Conservation (phyloP, 2,888 invertebrate species). For the Drosophila diplacantha region DNA sequence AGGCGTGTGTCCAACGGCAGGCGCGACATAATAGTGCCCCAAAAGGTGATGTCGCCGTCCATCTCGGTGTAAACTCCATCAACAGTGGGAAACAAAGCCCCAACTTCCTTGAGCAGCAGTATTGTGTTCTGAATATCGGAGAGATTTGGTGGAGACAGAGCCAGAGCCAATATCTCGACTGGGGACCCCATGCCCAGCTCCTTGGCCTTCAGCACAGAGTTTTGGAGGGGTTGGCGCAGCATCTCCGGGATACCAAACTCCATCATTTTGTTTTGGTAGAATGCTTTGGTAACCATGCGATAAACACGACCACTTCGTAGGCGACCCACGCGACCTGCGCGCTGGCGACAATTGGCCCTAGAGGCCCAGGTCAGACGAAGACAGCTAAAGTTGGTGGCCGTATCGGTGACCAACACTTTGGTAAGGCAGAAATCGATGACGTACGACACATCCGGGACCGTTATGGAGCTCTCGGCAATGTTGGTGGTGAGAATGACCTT, state of each 20-base stretch:
- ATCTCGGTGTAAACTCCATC: constrained; percentile 79
- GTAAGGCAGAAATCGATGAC: constrained; percentile 97
- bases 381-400: constrained; percentile 82
- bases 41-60: constrained; percentile 92
- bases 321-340: constrained; percentile 94
- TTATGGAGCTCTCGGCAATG: constrained; percentile 95
- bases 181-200: constrained; percentile 89
- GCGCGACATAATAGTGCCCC: constrained; percentile 89
- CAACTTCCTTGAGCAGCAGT: constrained; percentile 90
- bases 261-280: constrained; percentile 81
- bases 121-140: constrained; percentile 89
- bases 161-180: constrained; percentile 86
- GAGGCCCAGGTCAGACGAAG: constrained; percentile 92
- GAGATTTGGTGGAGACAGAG: constrained; percentile 92
- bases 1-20: constrained; percentile 90
- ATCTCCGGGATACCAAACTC: constrained; percentile 86
- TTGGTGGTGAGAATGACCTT: constrained; percentile 94
- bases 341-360: constrained; percentile 91
- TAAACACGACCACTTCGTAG: constrained; percentile 92
- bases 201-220: constrained; percentile 88
- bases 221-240: constrained; percentile 87
- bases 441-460: constrained; percentile 91
- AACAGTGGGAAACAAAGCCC: constrained; percentile 84
- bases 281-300: constrained; percentile 83
- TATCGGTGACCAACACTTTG: constrained; percentile 87